Evolutionary conservation across 2,888 invertebrate genomes (phyloP).

Genomic region (Chaetogeoica ovagalla): DNA sequence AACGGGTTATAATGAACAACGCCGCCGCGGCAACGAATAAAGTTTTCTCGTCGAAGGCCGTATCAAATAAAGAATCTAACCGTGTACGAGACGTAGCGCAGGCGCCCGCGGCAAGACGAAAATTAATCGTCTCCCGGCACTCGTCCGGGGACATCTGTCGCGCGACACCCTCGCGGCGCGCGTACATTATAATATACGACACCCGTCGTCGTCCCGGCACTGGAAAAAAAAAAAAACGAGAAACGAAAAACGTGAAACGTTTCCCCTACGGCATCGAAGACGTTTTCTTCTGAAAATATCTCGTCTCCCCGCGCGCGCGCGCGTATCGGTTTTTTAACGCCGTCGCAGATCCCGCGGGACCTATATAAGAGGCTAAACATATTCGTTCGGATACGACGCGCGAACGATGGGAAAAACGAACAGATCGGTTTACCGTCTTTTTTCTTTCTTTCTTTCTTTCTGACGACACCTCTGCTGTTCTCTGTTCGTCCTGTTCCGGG

Average conservation of each 20-base stretch:
- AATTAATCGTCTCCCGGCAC: constrained; percentile 17
- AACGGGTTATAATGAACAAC: neutral
- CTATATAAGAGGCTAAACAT: no score
- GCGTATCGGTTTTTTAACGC: constrained; percentile 38
- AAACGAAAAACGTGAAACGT: no score
- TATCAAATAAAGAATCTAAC: constrained; percentile 9
- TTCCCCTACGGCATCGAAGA: neutral
- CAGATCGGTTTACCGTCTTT: no score
- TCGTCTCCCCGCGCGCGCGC: constrained; percentile 22
- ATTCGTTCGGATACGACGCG: no score
- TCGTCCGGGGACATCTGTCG: constrained; percentile 19
- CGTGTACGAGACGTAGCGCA: no score
- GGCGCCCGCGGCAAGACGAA: no score
- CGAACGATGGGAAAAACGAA: no score
- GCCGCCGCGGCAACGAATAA: no score
- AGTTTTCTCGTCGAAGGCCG: constrained; percentile 32
- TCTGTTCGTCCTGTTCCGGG: no score
- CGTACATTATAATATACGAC: constrained; percentile 15
- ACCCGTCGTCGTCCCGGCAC: neutral
- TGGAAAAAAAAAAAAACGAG: constrained; percentile 1
- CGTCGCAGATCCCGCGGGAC: constrained; percentile 21
- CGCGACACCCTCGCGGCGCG: neutral
- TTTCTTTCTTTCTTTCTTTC: no score
- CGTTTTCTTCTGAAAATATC: neutral
- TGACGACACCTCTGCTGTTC: no score